A percentile compares a stretch with the other conserved stretches of the same genome.
phyloP scores from a whole-genome alignment of 2,888 invertebrate genomes.

The Liodrosophila aerea region DNA sequence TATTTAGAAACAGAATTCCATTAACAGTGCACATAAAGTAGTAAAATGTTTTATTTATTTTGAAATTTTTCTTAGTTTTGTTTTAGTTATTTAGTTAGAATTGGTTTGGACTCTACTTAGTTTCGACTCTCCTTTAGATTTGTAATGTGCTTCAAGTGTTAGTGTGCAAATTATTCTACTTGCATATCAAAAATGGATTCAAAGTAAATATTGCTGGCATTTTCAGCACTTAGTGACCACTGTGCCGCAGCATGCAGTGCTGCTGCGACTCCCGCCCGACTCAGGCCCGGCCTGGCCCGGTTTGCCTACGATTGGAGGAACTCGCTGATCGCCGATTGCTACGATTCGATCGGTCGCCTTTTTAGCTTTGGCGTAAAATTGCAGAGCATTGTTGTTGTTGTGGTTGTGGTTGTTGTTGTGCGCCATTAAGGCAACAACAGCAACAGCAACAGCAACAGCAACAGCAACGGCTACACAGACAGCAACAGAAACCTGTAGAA shows the following conservation, averaged over 20 bases:
- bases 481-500: slow-evolving; percentile 69
- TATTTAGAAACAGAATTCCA: no score
- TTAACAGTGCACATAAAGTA: no score
- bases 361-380: slow-evolving; percentile 75
- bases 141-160: no score
- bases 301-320: slow-evolving; percentile 56
- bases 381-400: slow-evolving; percentile 49
- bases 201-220: no score
- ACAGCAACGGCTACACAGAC: slow-evolving; percentile 47
- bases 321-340: slow-evolving; percentile 57
- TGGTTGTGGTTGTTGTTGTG: slow-evolving; percentile 29
- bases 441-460: slow-evolving; percentile 42
- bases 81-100: no score
- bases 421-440: slow-evolving; percentile 68
- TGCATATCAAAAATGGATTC: no score
- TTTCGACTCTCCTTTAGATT: no score
- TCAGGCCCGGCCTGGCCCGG: slow-evolving; percentile 57
- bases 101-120: no score
- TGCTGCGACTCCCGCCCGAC: slow-evolving; percentile 31
- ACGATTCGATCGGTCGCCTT: slow-evolving; percentile 68
- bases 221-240: slow-evolving; percentile 22
- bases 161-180: no score
- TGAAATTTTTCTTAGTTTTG: no score
- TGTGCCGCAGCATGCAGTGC: slow-evolving; percentile 26
- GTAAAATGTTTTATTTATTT: no score